Evolutionary conservation across 2,113 vertebrate genomes (phyloP).

Genomic region (Alces alces): DNA sequence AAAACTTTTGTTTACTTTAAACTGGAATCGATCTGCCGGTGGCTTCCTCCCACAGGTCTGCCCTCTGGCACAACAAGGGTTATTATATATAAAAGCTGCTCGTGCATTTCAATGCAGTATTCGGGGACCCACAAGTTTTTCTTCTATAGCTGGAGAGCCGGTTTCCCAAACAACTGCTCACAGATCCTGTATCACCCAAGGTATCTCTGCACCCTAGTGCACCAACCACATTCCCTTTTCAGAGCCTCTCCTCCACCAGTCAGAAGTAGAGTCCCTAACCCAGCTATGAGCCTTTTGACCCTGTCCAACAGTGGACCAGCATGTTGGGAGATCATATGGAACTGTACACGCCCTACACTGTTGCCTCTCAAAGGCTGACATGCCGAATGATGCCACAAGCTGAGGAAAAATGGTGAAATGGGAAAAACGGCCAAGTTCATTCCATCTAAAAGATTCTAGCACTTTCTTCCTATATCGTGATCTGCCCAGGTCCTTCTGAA

Average conservation of each 20-base stretch:
- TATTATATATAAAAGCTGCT: background rate
- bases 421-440: background rate
- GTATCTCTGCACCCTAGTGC: background rate
- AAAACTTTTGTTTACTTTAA: constrained; percentile 21
- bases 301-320: background rate
- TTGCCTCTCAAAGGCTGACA: background rate
- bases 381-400: background rate
- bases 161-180: background rate
- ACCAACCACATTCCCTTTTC: background rate
- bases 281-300: background rate
- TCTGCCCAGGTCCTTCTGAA: background rate
- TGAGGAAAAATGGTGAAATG: background rate
- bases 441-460: background rate
- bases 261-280: background rate
- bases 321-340: background rate
- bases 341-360: background rate
- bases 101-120: background rate
- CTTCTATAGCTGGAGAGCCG: background rate
- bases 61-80: background rate
- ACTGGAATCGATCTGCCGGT: background rate
- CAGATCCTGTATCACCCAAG: background rate
- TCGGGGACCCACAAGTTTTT: background rate
- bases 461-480: background rate
- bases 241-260: background rate
- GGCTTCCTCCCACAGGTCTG: background rate